Conservation (phyloP, 2,888 invertebrate genomes). For the Ormyrus pomaceus region DNA sequence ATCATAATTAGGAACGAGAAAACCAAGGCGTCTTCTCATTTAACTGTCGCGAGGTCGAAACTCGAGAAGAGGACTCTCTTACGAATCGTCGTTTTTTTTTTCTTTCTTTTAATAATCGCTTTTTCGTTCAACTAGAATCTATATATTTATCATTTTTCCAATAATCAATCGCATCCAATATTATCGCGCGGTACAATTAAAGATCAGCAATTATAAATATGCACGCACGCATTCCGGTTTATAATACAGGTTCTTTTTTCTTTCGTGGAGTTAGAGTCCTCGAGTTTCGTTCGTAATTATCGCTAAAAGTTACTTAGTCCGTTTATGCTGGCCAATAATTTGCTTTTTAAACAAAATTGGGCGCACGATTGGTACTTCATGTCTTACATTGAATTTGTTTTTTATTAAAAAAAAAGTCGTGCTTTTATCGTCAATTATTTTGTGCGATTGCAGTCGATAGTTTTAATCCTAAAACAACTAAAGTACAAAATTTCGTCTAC, state of each 20-base stretch:
- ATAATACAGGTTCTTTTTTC: slow-evolving; percentile 18
- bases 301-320: slow-evolving; percentile 55
- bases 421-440: neutral
- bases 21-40: slow-evolving; percentile 42
- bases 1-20: slow-evolving; percentile 54
- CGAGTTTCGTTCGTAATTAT: slow-evolving; percentile 50
- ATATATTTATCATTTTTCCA: neutral
- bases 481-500: neutral
- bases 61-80: slow-evolving; percentile 44
- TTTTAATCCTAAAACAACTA: slow-evolving; percentile 6
- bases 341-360: slow-evolving; percentile 36
- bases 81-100: slow-evolving; percentile 14
- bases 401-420: neutral
- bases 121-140: neutral
- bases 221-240: neutral
- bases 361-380: slow-evolving; percentile 9
- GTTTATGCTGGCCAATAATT: slow-evolving; percentile 53
- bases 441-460: neutral
- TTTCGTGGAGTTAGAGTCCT: slow-evolving; percentile 39
- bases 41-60: slow-evolving; percentile 47
- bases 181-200: neutral
- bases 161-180: slow-evolving; percentile 21
- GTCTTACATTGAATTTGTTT: slow-evolving; percentile 17
- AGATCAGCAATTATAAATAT: slow-evolving; percentile 24
- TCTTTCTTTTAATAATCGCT: neutral